A percentile compares a stretch with the other conserved stretches of the same genome.
These are phyloP conservation scores for Sebastes steindachneri DNA, from an alignment of 2,797 vertebrate species.

Conservation along the genomic window DNA sequence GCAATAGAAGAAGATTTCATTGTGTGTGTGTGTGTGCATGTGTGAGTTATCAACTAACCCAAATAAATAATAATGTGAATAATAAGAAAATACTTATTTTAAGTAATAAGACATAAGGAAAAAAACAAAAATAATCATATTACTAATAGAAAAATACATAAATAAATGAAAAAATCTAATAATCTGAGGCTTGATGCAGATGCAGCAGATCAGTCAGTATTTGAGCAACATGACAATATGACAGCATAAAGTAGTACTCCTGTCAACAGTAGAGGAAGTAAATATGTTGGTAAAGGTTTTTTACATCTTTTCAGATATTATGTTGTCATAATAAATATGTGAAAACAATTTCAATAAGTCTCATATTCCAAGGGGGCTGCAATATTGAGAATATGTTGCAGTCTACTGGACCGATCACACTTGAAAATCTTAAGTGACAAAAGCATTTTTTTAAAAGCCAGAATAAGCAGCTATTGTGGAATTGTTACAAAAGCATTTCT, in stretches of 20 bases:
- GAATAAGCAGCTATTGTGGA: neutral
- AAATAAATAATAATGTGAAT: neutral
- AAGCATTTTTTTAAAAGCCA: neutral
- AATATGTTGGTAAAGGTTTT: neutral
- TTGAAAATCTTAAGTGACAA: neutral
- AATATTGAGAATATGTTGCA: neutral
- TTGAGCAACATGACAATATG: neutral
- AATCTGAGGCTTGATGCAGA: neutral
- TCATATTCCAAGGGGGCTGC: neutral
- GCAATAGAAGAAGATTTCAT: neutral
- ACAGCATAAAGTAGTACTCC: neutral
- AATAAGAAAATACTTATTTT: neutral
- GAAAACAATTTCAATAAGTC: neutral
- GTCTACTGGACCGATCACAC: neutral
- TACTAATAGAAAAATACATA: neutral
- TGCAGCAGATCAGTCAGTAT: neutral
- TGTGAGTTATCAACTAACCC: neutral
- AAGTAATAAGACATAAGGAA: neutral
- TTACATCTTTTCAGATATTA: neutral
- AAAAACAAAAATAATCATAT: neutral
- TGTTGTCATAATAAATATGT: neutral
- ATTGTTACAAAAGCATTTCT: neutral
- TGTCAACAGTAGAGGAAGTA: neutral
- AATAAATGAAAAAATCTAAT: neutral
- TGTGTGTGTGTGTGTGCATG: too few species aligned